phyloP scores from a whole-genome alignment of 1,140 invertebrate genomes.

The Episyrphus balteatus region DNA sequence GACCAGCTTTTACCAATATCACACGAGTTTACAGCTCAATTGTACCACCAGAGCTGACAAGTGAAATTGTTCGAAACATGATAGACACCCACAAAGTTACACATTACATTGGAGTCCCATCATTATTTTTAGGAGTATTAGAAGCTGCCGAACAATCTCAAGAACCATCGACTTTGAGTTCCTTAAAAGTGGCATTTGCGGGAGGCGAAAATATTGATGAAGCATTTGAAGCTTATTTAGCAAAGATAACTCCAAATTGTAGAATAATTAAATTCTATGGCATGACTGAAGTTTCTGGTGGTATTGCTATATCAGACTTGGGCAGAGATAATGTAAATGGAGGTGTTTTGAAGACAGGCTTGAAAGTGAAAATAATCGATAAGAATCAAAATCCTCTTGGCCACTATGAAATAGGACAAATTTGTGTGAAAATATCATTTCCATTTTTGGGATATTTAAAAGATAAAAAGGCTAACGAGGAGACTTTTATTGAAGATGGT shows the following conservation, averaged over 20 bases:
- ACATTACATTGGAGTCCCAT: not conserved
- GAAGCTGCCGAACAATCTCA: not conserved
- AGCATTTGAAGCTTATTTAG: not conserved
- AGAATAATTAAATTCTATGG: not conserved
- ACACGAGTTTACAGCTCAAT: not conserved
- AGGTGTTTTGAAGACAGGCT: not conserved
- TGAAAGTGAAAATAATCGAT: constrained; percentile 2
- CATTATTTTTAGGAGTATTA: not conserved
- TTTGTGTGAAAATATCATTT: not conserved
- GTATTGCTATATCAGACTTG: not conserved
- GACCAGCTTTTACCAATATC: not conserved
- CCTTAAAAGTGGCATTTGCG: not conserved
- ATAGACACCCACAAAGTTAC: not conserved
- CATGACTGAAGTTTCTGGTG: constrained; percentile 1
- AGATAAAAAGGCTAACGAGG: not conserved
- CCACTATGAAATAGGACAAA: not conserved
- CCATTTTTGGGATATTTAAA: not conserved
- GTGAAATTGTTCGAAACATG: not conserved
- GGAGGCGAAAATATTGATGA: constrained; percentile 2
- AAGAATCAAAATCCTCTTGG: constrained; percentile 1
- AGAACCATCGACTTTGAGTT: not conserved
- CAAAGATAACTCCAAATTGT: not conserved
- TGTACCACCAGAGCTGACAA: not conserved
- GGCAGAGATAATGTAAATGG: not conserved
- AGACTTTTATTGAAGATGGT: not conserved